phyloP scores from a whole-genome alignment of 2,888 invertebrate genomes.

The Meganola albula region DNA sequence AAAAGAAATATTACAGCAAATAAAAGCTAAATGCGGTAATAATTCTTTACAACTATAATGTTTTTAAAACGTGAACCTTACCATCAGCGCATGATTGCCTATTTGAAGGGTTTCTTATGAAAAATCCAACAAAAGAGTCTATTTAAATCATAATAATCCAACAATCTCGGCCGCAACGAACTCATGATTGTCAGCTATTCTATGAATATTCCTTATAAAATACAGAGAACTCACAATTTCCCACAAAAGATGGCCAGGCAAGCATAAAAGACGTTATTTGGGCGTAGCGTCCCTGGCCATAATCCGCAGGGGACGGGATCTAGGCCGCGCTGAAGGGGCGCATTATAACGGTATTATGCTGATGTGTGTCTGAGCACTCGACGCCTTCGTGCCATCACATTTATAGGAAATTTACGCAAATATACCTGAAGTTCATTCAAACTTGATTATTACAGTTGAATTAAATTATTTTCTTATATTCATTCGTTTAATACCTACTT shows the following conservation, averaged over 20 bases:
- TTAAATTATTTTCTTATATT: no score
- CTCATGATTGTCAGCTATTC: constrained; percentile 15
- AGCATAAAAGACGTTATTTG: constrained; percentile 58
- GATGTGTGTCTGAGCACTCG: constrained; percentile 54
- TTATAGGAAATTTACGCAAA: constrained; percentile 36
- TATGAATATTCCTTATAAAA: constrained; percentile 25
- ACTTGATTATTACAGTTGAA: no score
- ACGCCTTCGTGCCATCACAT: constrained; percentile 44
- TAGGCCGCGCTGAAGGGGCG: constrained; percentile 59
- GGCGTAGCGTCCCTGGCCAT: constrained; percentile 50
- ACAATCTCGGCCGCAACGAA: constrained; percentile 1
- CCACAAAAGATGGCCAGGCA: constrained; percentile 43
- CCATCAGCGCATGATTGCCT: neutral
- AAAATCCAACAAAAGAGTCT: neutral
- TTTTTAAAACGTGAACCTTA: constrained; percentile 18
- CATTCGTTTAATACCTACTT: no score
- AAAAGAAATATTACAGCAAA: constrained; percentile 34
- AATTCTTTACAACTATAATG: constrained; percentile 30
- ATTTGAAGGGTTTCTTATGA: no score
- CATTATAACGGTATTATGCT: constrained; percentile 73
- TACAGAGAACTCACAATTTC: constrained; percentile 34
- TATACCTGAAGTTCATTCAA: constrained; percentile 22
- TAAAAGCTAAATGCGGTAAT: constrained; percentile 47
- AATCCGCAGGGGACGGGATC: constrained; percentile 64
- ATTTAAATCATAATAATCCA: constrained; percentile 1